A percentile compares a stretch with the other conserved stretches of the same genome.
These are phyloP conservation scores for Falco berigora DNA, from an alignment of 2,797 vertebrate genomes.

Conservation along the genomic window DNA sequence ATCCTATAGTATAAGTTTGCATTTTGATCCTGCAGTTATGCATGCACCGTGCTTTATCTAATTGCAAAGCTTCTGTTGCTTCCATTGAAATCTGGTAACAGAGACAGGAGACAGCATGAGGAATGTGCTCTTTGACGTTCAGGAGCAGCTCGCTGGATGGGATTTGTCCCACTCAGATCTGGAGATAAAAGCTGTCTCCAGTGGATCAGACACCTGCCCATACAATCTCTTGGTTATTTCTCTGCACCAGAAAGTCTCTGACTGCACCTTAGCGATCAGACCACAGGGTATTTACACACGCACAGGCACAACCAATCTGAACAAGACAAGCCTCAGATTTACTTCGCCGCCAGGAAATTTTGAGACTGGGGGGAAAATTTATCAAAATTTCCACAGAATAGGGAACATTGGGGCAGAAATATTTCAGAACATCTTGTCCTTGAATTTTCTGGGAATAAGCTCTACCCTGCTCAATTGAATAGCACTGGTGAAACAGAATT, in stretches of 20 bases:
- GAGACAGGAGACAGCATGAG: background rate
- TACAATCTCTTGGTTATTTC: background rate
- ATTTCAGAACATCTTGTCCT: background rate
- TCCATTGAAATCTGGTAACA: background rate
- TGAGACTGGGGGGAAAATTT: background rate
- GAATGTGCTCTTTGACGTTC: background rate
- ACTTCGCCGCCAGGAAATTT: background rate
- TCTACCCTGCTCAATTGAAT: background rate
- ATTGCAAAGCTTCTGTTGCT: background rate
- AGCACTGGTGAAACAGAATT: background rate
- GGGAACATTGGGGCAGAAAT: background rate
- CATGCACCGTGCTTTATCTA: background rate
- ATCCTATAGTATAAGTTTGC: background rate
- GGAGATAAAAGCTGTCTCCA: background rate
- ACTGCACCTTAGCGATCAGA: background rate
- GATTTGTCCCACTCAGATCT: background rate
- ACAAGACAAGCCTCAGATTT: background rate
- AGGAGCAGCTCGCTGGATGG: background rate
- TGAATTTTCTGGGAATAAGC: background rate
- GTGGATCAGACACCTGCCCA: background rate
- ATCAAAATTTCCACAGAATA: background rate
- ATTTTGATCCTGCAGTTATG: background rate
- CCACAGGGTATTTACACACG: accelerated
- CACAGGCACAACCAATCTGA: background rate
- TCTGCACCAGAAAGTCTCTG: background rate